Conservation (phyloP, 2,797 vertebrate species). For the Lepus townsendii region DNA sequence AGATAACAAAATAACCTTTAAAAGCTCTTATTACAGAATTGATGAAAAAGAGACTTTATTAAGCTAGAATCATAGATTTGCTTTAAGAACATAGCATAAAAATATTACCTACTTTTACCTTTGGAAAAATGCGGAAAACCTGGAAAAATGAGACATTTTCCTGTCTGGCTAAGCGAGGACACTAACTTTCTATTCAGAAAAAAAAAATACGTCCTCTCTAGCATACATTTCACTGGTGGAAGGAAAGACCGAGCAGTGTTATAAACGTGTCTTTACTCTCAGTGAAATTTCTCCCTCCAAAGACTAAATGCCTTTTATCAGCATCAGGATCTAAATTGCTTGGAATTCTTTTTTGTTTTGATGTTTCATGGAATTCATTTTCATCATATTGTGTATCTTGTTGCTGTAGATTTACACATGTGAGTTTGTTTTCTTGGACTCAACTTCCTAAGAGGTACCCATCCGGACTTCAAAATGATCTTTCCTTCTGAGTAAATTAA, state of each 20-base stretch:
- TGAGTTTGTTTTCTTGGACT: conserved; percentile 76
- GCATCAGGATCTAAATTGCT: conserved; percentile 53
- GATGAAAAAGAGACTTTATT: conserved; percentile 9
- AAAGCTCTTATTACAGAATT: conserved; percentile 13
- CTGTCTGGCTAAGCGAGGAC: background rate
- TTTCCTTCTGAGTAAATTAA: conserved; percentile 82
- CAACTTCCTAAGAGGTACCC: conserved; percentile 74
- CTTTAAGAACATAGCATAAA: conserved; percentile 18
- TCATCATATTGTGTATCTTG: conserved; percentile 46
- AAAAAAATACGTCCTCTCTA: background rate
- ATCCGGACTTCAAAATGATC: conserved; percentile 75
- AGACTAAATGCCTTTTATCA: conserved; percentile 58
- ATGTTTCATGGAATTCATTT: conserved; percentile 63
- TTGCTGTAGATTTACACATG: conserved; percentile 66
- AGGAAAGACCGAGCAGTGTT: background rate
- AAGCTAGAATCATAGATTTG: conserved; percentile 22
- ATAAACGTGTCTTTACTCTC: conserved; percentile 47
- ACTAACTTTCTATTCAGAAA: background rate
- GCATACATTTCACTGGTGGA: background rate
- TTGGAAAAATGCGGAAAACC: background rate
- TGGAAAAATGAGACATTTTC: background rate
- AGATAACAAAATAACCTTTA: background rate
- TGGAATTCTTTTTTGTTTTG: conserved; percentile 8
- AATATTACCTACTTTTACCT: conserved; percentile 11
- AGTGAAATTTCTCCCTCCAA: conserved; percentile 61